Evolutionary conservation across 2,888 invertebrate genomes (phyloP).

Genomic region (Sinohyriopsis cumingii): DNA sequence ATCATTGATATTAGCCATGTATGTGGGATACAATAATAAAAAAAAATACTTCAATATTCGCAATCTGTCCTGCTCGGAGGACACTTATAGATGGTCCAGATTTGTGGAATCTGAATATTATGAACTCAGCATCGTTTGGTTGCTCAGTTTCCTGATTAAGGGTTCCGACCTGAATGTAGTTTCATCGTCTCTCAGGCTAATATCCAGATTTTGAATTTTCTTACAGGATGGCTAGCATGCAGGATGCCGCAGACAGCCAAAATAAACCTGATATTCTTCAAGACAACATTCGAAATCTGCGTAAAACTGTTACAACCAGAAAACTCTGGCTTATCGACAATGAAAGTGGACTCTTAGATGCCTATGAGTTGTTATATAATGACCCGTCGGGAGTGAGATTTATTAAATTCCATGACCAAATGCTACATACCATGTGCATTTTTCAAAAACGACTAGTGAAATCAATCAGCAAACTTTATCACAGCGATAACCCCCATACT

Average conservation of each 20-base stretch:
- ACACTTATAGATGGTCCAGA: too few relatives aligned
- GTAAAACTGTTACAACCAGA: conserved; percentile 55
- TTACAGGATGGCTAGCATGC: conserved; percentile 72
- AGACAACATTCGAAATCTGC: conserved; percentile 70
- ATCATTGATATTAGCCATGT: too few relatives aligned
- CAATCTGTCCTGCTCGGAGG: too few relatives aligned
- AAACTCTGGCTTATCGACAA: conserved; percentile 72
- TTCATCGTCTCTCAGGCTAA: not conserved
- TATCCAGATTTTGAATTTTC: not conserved
- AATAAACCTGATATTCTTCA: conserved; percentile 62
- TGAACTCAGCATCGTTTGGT: too few relatives aligned
- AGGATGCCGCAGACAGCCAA: conserved; percentile 70
- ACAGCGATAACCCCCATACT: conserved; percentile 37
- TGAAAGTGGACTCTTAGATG: conserved; percentile 71
- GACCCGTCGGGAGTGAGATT: conserved; percentile 48
- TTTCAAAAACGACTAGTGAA: conserved; percentile 62
- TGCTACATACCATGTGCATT: conserved; percentile 67
- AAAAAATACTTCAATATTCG: too few relatives aligned
- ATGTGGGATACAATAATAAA: too few relatives aligned
- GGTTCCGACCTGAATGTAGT: too few relatives aligned
- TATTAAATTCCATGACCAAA: conserved; percentile 60
- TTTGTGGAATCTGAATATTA: too few relatives aligned
- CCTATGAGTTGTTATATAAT: conserved; percentile 67
- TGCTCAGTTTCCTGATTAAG: too few relatives aligned
- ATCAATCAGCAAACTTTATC: conserved; percentile 33